Base-by-base conservation (phyloP, 2,113 vertebrate species). In the Campylomormyrus tamandua region DNA sequence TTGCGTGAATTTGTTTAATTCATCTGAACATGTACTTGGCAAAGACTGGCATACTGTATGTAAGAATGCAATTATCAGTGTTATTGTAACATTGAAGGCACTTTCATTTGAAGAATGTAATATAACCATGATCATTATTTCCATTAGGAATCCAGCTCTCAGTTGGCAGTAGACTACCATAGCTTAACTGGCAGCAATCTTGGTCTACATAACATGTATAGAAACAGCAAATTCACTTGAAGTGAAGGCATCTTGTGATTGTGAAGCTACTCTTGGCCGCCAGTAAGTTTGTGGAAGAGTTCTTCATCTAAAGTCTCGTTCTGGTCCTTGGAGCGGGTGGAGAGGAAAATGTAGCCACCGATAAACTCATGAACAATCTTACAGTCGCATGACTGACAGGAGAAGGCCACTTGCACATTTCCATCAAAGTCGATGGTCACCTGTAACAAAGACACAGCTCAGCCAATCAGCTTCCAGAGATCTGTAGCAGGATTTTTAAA, bases 331-430 rank as follows among this genome's bases (percentile, higher is more conserved):
- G 98, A 97, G 86, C 98, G 96, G 0, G 98, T 99, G 27, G 98
- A 99, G 90, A 99, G 91, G 96, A 99, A 99, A 92, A 99, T 99
- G 94, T 99, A 99, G 45, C 98, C 98, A 0, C 98, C 98, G 0
- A 99, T 99, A 89, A 97, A 99, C 91, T 99, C 98, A 0, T 99
- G 98, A 50, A 99, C 97, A 13, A 98, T 94, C 93, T 99, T 99
- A 94, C 98, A 99, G 93, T 98, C 97, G 9, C 98, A 98, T 17
- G 97, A 98, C 90, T 95, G 92, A 87, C 98, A 98, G 0, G 95
- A 96, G 93, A 99, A 99, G 0, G 98, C 98, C 0, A 98, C 96
- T 2, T 92, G 96, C 89, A 99, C 96, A 0, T 96, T 97, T 91
- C 99, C 97, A 93, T 99, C 98, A 91, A 99, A 99, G 90, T 99